Percentiles rank a stretch among this genome's conserved stretches.
phyloP scores from a whole-genome alignment of 1,140 invertebrate genomes.

The Hypothenemus hampei region DNA sequence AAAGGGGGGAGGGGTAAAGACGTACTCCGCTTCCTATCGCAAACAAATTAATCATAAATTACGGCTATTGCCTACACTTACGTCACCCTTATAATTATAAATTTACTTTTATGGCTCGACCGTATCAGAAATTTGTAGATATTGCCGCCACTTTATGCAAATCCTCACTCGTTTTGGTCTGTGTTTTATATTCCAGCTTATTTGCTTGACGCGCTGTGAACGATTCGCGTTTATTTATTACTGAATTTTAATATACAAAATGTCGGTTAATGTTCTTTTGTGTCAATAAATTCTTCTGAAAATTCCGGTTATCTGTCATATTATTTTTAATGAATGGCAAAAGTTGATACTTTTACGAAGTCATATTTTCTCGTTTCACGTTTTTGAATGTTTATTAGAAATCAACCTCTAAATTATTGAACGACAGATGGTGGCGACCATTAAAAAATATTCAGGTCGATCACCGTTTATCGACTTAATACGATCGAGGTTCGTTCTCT shows the following conservation, averaged over 20 bases:
- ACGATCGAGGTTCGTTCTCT: too few relatives aligned
- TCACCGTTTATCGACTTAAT: too few relatives aligned
- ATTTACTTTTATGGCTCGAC: slow-evolving; percentile 36
- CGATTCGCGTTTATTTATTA: slow-evolving; percentile 24
- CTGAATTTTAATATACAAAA: slow-evolving; percentile 24
- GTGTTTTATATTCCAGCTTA: slow-evolving; percentile 31
- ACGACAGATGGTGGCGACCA: too few relatives aligned
- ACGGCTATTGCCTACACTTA: slow-evolving; percentile 37
- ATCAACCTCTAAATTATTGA: too few relatives aligned
- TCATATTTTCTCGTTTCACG: slow-evolving; percentile 3
- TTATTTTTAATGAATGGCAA: slow-evolving; percentile 12
- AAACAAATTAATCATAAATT: slow-evolving; percentile 40
- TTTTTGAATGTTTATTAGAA: slow-evolving; percentile 9
- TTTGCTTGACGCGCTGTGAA: slow-evolving; percentile 29
- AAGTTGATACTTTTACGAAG: slow-evolving; percentile 7
- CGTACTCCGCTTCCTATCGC: slow-evolving; percentile 25
- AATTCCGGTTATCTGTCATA: slow-evolving; percentile 11
- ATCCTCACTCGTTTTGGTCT: slow-evolving; percentile 28
- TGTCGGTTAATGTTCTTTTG: slow-evolving; percentile 21
- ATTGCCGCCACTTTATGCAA: slow-evolving; percentile 32
- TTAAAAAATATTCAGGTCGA: too few relatives aligned
- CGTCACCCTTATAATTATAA: slow-evolving; percentile 39
- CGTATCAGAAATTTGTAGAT: slow-evolving; percentile 38
- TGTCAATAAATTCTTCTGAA: slow-evolving; percentile 15
- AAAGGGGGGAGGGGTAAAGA: slow-evolving; percentile 3